phyloP scores from a whole-genome alignment of 2,113 vertebrate species.

The Actenoides hombroni region DNA sequence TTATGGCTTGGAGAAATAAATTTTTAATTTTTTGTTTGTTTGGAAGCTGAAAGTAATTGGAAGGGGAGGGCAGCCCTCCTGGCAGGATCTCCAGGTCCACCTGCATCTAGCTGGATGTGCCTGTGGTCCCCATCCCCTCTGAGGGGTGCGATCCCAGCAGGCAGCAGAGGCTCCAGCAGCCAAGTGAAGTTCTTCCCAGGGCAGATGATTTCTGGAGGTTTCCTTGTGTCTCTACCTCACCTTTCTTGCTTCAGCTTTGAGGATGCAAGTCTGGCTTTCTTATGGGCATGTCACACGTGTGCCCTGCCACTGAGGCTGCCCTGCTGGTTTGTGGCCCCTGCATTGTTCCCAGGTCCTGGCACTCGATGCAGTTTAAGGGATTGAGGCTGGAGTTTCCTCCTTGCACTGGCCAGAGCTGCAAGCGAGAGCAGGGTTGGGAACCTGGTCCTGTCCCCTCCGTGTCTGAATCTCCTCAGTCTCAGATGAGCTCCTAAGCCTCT shows the following conservation, averaged over 20 bases:
- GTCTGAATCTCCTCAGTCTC: not conserved
- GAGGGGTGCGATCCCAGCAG: not conserved
- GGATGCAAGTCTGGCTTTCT: not conserved
- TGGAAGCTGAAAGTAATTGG: not conserved
- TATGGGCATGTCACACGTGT: fast-evolving
- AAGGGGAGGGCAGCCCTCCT: not conserved
- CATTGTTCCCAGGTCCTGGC: not conserved
- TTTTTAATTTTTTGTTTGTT: not conserved
- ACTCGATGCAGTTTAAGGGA: not conserved
- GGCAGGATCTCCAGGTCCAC: not conserved
- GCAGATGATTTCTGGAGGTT: not conserved
- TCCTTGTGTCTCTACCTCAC: not conserved
- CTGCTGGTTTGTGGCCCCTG: not conserved
- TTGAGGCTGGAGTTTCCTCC: not conserved
- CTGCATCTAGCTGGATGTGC: not conserved
- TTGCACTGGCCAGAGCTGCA: not conserved
- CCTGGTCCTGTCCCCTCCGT: not conserved
- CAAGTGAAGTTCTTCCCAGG: not conserved
- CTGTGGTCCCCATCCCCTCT: fast-evolving
- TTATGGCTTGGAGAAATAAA: not conserved
- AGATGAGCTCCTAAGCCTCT: not conserved
- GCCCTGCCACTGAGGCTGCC: not conserved
- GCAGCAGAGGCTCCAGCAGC: not conserved
- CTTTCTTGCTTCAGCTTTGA: not conserved
- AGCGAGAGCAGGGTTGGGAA: not conserved